Percentiles rank a stretch among this genome's conserved stretches.
Evolutionary conservation across 2,113 vertebrate species (phyloP).

Genomic region (Vanacampus margaritifer): DNA sequence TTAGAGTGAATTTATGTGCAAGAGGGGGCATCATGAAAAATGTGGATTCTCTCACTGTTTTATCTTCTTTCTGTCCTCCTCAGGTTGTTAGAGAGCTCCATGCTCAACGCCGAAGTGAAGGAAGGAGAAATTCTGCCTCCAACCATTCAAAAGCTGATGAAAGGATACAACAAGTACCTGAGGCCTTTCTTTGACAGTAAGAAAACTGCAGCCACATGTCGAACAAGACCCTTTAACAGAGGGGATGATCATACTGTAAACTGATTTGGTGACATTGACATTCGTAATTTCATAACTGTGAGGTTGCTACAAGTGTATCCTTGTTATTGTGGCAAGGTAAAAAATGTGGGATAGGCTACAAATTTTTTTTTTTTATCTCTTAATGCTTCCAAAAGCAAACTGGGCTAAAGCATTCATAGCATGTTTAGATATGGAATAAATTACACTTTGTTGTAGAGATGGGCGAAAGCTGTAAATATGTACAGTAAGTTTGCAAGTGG

Average conservation of each 20-base stretch:
- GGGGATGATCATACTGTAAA: neutral
- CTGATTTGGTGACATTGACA: too few species aligned
- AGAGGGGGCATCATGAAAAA: too few species aligned
- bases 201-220: conserved; percentile 49
- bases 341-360: too few species aligned
- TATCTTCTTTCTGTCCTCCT: conserved; percentile 11
- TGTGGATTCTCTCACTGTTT: conserved; percentile 4
- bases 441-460: too few species aligned
- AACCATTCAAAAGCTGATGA: conserved; percentile 87
- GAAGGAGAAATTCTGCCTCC: conserved; percentile 83
- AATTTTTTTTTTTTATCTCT: too few species aligned
- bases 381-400: too few species aligned
- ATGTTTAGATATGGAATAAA: too few species aligned
- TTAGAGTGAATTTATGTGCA: conserved; percentile 11
- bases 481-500: too few species aligned
- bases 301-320: too few species aligned
- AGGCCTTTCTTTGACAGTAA: conserved; percentile 89
- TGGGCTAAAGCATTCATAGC: too few species aligned
- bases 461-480: too few species aligned
- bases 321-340: too few species aligned
- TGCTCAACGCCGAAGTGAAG: conserved; percentile 75
- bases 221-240: conserved; percentile 10
- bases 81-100: conserved; percentile 71
- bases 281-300: neutral
- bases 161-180: conserved; percentile 92